Conservation (phyloP, 2,797 vertebrate genomes). For the Cheirogaleus major region DNA sequence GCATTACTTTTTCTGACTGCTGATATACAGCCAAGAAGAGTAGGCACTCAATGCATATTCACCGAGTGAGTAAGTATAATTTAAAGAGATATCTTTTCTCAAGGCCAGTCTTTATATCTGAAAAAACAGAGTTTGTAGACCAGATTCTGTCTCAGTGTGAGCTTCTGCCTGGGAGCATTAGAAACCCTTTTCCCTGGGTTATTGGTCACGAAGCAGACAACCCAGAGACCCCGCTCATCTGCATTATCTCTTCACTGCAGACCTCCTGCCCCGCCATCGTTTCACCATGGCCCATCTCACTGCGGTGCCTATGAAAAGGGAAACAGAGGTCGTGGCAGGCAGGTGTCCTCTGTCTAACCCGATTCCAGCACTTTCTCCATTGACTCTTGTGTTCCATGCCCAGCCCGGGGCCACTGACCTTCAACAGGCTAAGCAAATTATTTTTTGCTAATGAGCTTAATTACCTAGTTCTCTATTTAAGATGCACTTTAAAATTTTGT, state of each 20-base stretch:
- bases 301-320: neutral
- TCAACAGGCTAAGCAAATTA: constrained; percentile 54
- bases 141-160: neutral
- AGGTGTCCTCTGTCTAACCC: fast-evolving
- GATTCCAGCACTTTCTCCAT: neutral
- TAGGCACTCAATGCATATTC: neutral
- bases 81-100: neutral
- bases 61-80: neutral
- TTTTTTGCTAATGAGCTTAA: constrained; percentile 75
- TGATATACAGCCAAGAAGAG: neutral
- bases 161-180: neutral
- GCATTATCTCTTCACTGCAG: neutral
- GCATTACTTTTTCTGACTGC: neutral
- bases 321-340: neutral
- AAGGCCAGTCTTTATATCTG: neutral
- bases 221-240: neutral
- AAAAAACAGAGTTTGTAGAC: neutral
- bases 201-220: neutral
- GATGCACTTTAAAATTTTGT: constrained; percentile 40
- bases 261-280: neutral
- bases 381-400: neutral
- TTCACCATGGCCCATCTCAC: neutral
- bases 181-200: neutral
- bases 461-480: constrained; percentile 63
- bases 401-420: constrained; percentile 49